Conservation (phyloP, 2,113 vertebrate species). For the Mormyrus lacerda region DNA sequence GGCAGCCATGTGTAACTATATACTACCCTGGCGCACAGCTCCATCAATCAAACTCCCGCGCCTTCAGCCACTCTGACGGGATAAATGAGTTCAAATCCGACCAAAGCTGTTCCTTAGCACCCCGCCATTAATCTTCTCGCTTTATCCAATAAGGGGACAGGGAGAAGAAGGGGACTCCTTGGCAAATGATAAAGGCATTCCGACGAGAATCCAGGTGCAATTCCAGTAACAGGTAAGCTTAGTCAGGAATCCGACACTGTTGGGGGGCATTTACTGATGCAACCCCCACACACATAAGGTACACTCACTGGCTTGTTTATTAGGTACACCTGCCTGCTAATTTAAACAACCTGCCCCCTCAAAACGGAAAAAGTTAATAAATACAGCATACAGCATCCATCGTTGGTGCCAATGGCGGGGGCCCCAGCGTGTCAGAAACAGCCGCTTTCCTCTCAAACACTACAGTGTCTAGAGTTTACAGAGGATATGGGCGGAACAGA, state of each 20-base stretch:
- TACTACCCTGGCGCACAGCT: neutral
- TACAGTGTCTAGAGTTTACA: neutral
- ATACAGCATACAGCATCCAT: neutral
- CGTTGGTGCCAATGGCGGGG: neutral
- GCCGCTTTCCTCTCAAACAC: neutral
- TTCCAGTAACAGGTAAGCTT: neutral
- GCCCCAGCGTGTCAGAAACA: neutral
- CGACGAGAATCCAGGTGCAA: neutral
- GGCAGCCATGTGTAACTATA: slow-evolving; percentile 13
- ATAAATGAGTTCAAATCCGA: slow-evolving; percentile 17
- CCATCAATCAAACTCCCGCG: neutral
- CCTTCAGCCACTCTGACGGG: neutral
- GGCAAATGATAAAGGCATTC: neutral
- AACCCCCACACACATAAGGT: neutral
- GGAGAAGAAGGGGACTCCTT: neutral
- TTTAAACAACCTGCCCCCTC: neutral
- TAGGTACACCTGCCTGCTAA: neutral
- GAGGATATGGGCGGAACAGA: neutral
- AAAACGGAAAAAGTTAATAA: neutral
- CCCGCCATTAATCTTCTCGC: neutral
- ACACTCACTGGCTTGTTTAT: neutral
- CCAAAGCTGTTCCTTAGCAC: slow-evolving; percentile 11
- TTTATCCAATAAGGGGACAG: slow-evolving; percentile 8
- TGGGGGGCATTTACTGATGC: neutral
- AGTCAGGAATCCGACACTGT: neutral